Evolutionary conservation across 2,797 vertebrate species (phyloP), one percentile per base, ranked within the genome.

Genomic region (Pangasius mekongensis): DNA sequence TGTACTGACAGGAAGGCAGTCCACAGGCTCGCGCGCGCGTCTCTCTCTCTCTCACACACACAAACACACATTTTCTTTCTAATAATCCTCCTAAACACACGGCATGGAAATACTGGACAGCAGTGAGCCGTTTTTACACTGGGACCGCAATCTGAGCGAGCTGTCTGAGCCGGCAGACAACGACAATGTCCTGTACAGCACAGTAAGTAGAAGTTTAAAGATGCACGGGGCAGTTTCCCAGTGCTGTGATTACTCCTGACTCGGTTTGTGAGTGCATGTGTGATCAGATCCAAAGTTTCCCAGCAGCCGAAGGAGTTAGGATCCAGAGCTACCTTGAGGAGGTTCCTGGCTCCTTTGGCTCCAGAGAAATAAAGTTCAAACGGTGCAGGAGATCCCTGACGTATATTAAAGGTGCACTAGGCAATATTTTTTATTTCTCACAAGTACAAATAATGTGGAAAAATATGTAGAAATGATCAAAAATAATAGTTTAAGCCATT

Each of bases 111-210:
- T 97, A 94, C 94, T 98, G 95, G 98, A 98, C 91, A 94, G 96
- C 87, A 95, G 93, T 71, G 98, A 98, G 90, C 89, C 96, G 90
- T 95, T 97, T 84, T 93, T 98, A 54, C 97, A 97, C 84, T 98
- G 98, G 98, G 98, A 98, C 94, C 94, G 97, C 90, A 99, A 98
- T 93, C 97, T 99, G 87, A 98, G 98, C 92, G 98, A 99, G 94
- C 95, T 99, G 94, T 98, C 98, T 22, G 98, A 99, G 92, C 92
- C 94, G 18, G 97, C 94, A 0, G 98, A 99, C 58, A 93, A 95
- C 86, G 98, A 99, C 88, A 95, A 93, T 33, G 96, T 96, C 58
- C 94, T 97, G 83, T 97, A 97, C 94, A 97, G 95, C 91, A 98
- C 97, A 93, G 98, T 99, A 92, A 98, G 98, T 94, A 88, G 66